A percentile compares a stretch with the other conserved stretches of the same genome.
These are phyloP conservation scores for Altica lythri DNA, from an alignment of 2,888 invertebrate species.

Conservation along the genomic window DNA sequence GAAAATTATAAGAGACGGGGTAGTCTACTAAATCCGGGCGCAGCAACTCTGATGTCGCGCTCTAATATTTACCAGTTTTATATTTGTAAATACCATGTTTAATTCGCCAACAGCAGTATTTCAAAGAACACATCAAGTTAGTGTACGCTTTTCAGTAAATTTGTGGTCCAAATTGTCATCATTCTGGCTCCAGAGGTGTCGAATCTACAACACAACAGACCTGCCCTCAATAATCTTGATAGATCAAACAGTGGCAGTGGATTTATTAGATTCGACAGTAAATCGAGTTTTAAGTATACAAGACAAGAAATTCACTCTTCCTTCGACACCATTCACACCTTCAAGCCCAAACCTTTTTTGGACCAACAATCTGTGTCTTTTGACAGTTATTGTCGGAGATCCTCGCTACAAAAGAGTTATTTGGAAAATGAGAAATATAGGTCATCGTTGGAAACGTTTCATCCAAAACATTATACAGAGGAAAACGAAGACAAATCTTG, in stretches of 20 bases:
- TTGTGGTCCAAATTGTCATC: slow-evolving; percentile 46
- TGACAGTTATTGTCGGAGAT: slow-evolving; percentile 41
- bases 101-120: slow-evolving; percentile 47
- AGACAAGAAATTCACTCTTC: slow-evolving; percentile 42
- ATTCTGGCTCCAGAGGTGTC: slow-evolving; percentile 57
- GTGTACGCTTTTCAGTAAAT: slow-evolving; percentile 40
- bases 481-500: slow-evolving; percentile 35
- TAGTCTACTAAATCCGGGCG: slow-evolving; percentile 37
- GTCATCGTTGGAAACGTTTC: slow-evolving; percentile 37
- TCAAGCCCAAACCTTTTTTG: slow-evolving; percentile 40
- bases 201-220: slow-evolving; percentile 43
- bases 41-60: slow-evolving; percentile 51
- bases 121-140: slow-evolving; percentile 45
- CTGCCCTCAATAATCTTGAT: slow-evolving; percentile 13
- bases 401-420: slow-evolving; percentile 34
- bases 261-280: too few species aligned
- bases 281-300: too few species aligned
- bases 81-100: slow-evolving; percentile 52
- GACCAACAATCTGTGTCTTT: slow-evolving; percentile 43
- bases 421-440: slow-evolving; percentile 36
- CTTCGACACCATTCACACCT: slow-evolving; percentile 44
- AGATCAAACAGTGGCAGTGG: slow-evolving; percentile 47
- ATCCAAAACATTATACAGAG: slow-evolving; percentile 33
- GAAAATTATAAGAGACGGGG: not conserved
- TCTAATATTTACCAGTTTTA: slow-evolving; percentile 49